phyloP scores from a whole-genome alignment of 2,888 invertebrate species.

The Hemithea aestivaria region DNA sequence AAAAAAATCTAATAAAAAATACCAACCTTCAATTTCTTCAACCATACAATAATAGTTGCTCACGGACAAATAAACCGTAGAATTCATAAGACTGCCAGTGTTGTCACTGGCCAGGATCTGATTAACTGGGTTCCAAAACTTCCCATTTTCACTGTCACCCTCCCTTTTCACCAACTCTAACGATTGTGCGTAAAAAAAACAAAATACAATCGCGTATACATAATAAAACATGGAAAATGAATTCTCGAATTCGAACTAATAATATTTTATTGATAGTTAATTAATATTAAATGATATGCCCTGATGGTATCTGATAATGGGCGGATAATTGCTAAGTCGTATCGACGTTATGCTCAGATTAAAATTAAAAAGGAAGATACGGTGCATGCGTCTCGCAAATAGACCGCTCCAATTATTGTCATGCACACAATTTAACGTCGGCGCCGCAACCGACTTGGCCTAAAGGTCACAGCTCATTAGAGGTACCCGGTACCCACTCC shows the following conservation, averaged over 20 bases:
- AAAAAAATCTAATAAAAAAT: conserved; percentile 7
- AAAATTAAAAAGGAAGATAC: too few relatives aligned
- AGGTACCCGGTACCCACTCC: too few relatives aligned
- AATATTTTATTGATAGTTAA: conserved; percentile 12
- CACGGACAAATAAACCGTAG: conserved; percentile 35
- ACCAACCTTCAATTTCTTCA: conserved; percentile 31
- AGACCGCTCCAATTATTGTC: too few relatives aligned
- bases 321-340: conserved; percentile 2
- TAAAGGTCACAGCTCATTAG: too few relatives aligned
- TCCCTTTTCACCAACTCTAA: conserved; percentile 4
- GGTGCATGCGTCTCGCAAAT: too few relatives aligned
- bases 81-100: conserved; percentile 26
- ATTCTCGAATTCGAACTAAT: neutral
- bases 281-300: conserved; percentile 16
- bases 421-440: too few relatives aligned
- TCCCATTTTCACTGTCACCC: neutral
- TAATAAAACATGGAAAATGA: conserved; percentile 5
- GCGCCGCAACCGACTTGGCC: too few relatives aligned
- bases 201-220: conserved; percentile 3
- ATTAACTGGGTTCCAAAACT: neutral
- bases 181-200: conserved; percentile 4
- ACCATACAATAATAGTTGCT: conserved; percentile 41
- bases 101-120: neutral
- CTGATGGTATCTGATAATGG: conserved; percentile 7
- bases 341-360: conserved; percentile 10